Evolutionary conservation across 2,797 vertebrate genomes (phyloP).

Genomic region (Poeciliopsis turneri): DNA sequence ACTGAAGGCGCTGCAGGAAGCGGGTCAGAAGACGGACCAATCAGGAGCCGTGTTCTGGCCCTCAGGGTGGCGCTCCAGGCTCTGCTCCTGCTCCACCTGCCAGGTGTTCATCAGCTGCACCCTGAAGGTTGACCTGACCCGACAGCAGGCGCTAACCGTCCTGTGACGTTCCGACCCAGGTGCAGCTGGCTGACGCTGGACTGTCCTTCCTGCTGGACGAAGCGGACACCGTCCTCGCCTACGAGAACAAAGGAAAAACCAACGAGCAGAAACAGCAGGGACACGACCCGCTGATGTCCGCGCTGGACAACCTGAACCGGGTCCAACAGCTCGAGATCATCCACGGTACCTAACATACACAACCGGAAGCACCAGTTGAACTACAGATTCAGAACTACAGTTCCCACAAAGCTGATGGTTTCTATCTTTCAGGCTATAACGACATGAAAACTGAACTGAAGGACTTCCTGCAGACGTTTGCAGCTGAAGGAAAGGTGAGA

Average conservation of each 20-base stretch:
- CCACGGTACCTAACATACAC: conserved; percentile 56
- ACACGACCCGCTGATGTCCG: conserved; percentile 94
- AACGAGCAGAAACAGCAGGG: conserved; percentile 76
- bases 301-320: conserved; percentile 89
- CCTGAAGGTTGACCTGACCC: neutral
- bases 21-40: conserved; percentile 57
- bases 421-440: conserved; percentile 85
- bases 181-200: conserved; percentile 81
- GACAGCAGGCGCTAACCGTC: neutral
- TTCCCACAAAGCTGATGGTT: neutral
- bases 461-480: conserved; percentile 94
- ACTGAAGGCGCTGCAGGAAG: conserved; percentile 79
- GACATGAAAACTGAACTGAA: conserved; percentile 96
- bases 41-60: conserved; percentile 93
- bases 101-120: conserved; percentile 75
- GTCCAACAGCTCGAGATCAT: conserved; percentile 97
- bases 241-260: conserved; percentile 92
- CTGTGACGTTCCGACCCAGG: conserved; percentile 53
- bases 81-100: conserved; percentile 88
- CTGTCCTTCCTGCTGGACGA: conserved; percentile 91
- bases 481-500: conserved; percentile 93
- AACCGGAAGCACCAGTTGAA: no score
- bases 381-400: neutral
- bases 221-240: conserved; percentile 92
- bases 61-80: conserved; percentile 86